Base-by-base conservation (phyloP, 2,888 invertebrate species). In the Helleia helle region DNA sequence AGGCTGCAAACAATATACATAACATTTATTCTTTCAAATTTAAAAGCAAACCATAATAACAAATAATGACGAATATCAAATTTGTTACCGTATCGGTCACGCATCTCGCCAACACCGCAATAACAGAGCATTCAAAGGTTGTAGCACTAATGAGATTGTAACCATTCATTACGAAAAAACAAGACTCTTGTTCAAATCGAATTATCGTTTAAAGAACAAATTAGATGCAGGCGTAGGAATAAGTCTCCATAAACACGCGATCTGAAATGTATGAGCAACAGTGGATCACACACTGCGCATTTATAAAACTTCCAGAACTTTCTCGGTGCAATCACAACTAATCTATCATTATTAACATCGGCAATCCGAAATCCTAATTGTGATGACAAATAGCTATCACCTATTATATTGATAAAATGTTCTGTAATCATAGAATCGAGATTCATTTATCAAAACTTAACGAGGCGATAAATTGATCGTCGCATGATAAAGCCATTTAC, bases 391-490 rank as follows among this genome's bases (percentile, higher is more conserved):
- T 38, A 3, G 9, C 11, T 24, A 15, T 11, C 15, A 24, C 27
- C 59, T 56, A 61, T 68, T 61, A 75, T 69, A 65, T 63, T 70
- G 71, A 75, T 72, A 61, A 68, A 79, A 59, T 60, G 60, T 58
- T 70, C 73, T 72, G 76, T 76, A 71, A 76, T 74, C 76, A 69
- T 58, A 62, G 59, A 70, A 73, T 74, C 66, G 61, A 62, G 60
- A 58, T 58, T 52, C 66, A 79, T 81, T 74, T 71, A 74, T 79
- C 67, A 71, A 62, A 48, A 55, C 55, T 65, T 79, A 80, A 81
- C 71, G 72, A 80, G 69, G 65, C 66, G 69, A 79, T 76, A 72
- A 81, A 76, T 74, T 72, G 74, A 74, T 74, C 8, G 30, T 40
- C 69, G 65, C 65, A 61, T 63, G 73, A 77, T 75, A 72, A 69